phyloP scores from a whole-genome alignment of 2,113 vertebrate species.

The Crotalus helleri region DNA sequence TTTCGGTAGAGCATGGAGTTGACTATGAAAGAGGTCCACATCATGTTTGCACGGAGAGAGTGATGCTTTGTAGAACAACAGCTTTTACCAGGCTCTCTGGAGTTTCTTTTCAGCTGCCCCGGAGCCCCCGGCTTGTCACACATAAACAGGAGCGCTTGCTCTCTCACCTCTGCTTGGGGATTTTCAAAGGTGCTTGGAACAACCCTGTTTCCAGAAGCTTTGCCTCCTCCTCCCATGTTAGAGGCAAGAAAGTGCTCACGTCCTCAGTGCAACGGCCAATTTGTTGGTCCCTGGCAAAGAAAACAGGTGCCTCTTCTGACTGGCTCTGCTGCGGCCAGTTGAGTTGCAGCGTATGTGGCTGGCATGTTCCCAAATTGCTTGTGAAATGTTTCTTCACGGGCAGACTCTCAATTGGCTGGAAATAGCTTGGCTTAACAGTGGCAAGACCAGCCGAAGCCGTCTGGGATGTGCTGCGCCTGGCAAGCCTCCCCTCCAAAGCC shows the following conservation, averaged over 20 bases:
- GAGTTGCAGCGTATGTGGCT: neutral
- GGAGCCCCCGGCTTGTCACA: neutral
- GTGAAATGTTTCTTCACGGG: rapidly evolving
- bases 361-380: neutral
- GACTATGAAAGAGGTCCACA: neutral
- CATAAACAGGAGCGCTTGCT: rapidly evolving
- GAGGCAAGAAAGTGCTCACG: neutral
- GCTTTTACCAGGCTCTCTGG: neutral
- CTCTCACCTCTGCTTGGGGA: neutral
- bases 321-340: neutral
- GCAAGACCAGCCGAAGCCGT: neutral
- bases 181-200: constrained; percentile 12
- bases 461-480: neutral
- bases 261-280: rapidly evolving
- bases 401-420: neutral
- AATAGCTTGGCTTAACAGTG: neutral
- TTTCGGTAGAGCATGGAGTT: no score
- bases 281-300: neutral
- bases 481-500: neutral
- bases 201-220: neutral
- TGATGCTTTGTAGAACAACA: neutral
- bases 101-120: neutral
- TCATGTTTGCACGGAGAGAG: neutral
- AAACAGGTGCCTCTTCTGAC: rapidly evolving
- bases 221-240: neutral